These are phyloP conservation scores for Melanotus villosus DNA, from an alignment of 2,888 invertebrate species.

Conservation along the genomic window DNA sequence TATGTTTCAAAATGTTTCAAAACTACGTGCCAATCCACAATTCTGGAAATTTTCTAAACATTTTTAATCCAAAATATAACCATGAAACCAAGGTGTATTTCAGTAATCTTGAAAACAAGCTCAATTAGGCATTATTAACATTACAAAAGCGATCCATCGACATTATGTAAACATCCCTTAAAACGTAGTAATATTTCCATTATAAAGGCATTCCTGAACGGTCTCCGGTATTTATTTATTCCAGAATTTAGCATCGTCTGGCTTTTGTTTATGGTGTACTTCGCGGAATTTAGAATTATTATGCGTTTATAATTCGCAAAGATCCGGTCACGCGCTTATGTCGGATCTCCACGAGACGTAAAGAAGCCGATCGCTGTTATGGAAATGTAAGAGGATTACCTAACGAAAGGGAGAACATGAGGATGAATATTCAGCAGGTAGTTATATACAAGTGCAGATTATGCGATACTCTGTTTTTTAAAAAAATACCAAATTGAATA, in stretches of 20 bases:
- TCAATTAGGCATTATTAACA: too few relatives aligned
- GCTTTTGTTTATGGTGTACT: conserved; percentile 28
- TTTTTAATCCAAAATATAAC: too few relatives aligned
- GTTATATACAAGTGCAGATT: conserved; percentile 36
- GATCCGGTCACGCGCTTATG: conserved; percentile 52
- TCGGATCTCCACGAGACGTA: conserved; percentile 50
- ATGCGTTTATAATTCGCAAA: conserved; percentile 51
- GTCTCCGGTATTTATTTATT: conserved; percentile 13
- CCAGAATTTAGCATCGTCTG: conserved; percentile 20
- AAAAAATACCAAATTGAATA: conserved; percentile 23
- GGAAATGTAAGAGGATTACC: conserved; percentile 46
- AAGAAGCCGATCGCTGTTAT: conserved; percentile 48
- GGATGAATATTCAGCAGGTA: conserved; percentile 46
- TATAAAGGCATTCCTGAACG: background rate
- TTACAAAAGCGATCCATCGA: too few relatives aligned
- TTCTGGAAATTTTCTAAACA: too few relatives aligned
- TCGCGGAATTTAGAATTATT: conserved; percentile 49
- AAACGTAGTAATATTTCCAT: too few relatives aligned
- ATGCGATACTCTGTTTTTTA: conserved; percentile 31
- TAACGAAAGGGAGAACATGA: conserved; percentile 41
- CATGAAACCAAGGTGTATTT: too few relatives aligned
- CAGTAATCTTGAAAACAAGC: too few relatives aligned
- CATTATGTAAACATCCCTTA: too few relatives aligned
- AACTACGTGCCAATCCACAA: too few relatives aligned
- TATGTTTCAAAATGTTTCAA: too few relatives aligned